Percentiles rank a stretch among this genome's conserved stretches.
Conservation (phyloP, 2,797 vertebrate genomes). For the Leptoclinus maculatus region DNA sequence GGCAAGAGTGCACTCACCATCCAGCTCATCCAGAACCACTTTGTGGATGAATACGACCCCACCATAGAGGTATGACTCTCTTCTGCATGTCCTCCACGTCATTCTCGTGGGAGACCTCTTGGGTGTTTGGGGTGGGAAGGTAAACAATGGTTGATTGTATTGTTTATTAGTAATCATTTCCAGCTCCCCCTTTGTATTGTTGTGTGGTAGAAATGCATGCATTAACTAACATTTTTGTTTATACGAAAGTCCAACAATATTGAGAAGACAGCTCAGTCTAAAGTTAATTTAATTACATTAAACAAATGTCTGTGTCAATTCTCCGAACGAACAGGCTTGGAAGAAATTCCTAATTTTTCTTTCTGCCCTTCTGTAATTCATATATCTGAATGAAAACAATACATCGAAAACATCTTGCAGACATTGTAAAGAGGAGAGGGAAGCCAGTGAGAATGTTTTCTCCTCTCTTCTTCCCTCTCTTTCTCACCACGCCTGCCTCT, state of each 20-base stretch:
- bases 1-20: conserved; percentile 99
- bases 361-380: not conserved
- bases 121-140: not conserved
- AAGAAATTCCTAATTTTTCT: conserved; percentile 7
- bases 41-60: conserved; percentile 99
- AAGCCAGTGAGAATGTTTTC: conserved; percentile 52
- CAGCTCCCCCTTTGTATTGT: not conserved
- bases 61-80: conserved; percentile 93
- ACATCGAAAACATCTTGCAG: conserved; percentile 11
- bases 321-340: conserved; percentile 19
- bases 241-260: conserved; percentile 9
- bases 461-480: conserved; percentile 61
- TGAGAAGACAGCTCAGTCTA: conserved; percentile 13
- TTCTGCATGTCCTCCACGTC: conserved; percentile 5
- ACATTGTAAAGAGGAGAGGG: conserved; percentile 21
- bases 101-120: conserved; percentile 3
- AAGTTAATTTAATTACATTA: conserved; percentile 40
- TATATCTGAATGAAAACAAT: conserved; percentile 1
- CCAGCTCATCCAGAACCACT: conserved; percentile 99
- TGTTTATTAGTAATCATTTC: conserved; percentile 9
- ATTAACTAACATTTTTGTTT: not conserved
- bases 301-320: conserved; percentile 23
- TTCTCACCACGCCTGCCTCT: conserved; percentile 84
- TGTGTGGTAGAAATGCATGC: not conserved
- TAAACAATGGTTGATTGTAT: too few species aligned